Base-by-base conservation (phyloP, 2,113 vertebrate species). In the Proterorhinus semilunaris region DNA sequence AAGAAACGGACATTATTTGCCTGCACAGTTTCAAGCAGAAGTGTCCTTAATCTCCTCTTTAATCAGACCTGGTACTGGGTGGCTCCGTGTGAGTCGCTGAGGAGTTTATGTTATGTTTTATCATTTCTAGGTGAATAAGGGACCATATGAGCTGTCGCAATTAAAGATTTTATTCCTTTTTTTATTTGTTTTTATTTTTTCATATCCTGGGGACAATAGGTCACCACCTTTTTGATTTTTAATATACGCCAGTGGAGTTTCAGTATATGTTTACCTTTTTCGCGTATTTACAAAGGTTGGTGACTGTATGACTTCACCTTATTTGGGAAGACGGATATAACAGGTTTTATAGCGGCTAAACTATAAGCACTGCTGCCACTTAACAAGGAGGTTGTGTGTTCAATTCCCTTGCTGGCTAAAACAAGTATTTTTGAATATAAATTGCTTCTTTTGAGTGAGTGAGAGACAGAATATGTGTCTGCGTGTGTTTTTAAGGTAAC, bases 1-100 rank as follows among this genome's bases (percentile, higher is more conserved):
- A 79, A 87, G 78, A 85, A 79, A 80, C 84, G 83, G 80, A 90
- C 88, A 88, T 90, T 86, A 87, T 91, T 89, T 79, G 80, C 76
- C 62, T 89, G 86, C 87, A 88, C 87, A 87, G 87, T 85, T 80
- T 74, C 59, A 63, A 82, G 59, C 81, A 66, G 49, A 84, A 79
- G 74, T 86, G 84, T 79, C 75, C 75, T 86, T 86, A 78, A 71
- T 46, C 27, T 36, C 58, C 72, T 78, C 72, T 64, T 66, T 43
- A 67, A 42, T 62, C 43, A 47, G 72, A 63, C 73, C 78, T 64
- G 77, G 86, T 82, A 83, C 87, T 75, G 51, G 73, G 78, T 77
- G 83, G 69, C 65, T 9, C 16, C 2, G 52, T 9, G n/a, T 36
- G 27, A 36, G 27, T 57, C 54, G 12, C 51, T 53, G 5, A 46